Evolutionary conservation across 2,888 invertebrate genomes (phyloP).

Genomic region (Alviniconcha strummeri): DNA sequence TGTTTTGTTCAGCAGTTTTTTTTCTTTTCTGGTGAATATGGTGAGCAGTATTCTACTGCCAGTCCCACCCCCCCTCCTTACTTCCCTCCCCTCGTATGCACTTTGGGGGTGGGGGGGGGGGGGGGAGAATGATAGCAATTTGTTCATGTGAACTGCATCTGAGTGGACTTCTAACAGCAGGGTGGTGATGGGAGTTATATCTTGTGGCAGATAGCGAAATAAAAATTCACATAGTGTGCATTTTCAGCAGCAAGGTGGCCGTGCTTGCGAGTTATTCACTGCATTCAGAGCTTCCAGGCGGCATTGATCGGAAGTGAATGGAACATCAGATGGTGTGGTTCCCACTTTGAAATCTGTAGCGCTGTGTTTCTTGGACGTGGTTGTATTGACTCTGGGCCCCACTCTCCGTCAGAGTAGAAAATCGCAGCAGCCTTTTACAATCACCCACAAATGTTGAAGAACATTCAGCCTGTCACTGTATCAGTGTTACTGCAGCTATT

Average conservation of each 20-base stretch:
- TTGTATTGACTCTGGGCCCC: slow-evolving; percentile 10
- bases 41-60: background rate
- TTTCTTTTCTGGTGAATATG: background rate
- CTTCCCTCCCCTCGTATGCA: too few species aligned
- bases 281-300: background rate
- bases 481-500: background rate
- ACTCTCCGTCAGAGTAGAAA: background rate
- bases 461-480: background rate
- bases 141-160: background rate
- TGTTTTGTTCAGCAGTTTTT: background rate
- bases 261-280: slow-evolving; percentile 9
- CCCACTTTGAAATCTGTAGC: slow-evolving; percentile 31
- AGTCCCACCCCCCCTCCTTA: background rate
- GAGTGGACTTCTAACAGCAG: background rate
- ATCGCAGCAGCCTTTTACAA: slow-evolving; percentile 7
- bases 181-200: too few species aligned
- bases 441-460: background rate
- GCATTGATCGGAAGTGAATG: slow-evolving; percentile 12
- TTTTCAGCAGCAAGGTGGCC: background rate
- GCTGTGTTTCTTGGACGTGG: background rate
- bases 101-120: too few species aligned
- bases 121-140: too few species aligned
- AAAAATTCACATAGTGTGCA: too few species aligned
- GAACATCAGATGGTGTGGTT: slow-evolving; percentile 27
- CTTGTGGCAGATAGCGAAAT: too few species aligned